These are phyloP conservation scores for Trimorus sp. DNA, from an alignment of 2,888 invertebrate genomes.

Conservation along the genomic window DNA sequence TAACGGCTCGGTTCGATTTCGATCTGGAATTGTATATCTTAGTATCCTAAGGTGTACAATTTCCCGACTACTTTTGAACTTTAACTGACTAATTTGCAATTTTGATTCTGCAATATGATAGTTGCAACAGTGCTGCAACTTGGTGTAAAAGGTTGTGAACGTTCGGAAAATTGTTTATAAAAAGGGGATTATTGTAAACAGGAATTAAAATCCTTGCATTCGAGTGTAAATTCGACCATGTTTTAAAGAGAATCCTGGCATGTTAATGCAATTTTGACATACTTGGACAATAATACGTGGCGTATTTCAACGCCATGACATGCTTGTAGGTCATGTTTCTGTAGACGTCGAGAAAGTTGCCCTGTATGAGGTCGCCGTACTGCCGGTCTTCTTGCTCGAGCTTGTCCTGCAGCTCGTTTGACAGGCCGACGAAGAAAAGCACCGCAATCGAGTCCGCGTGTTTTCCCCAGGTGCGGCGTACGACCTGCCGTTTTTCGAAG, in stretches of 20 bases:
- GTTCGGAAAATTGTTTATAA: too few relatives aligned
- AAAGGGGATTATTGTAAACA: too few relatives aligned
- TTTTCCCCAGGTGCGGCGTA: constrained; percentile 82
- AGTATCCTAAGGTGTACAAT: too few relatives aligned
- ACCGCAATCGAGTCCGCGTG: constrained; percentile 74
- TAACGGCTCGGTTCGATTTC: too few relatives aligned
- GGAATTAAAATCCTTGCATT: too few relatives aligned
- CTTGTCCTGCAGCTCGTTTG: constrained; percentile 74
- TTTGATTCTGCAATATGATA: too few relatives aligned
- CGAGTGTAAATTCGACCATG: too few relatives aligned
- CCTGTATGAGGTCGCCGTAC: constrained; percentile 83
- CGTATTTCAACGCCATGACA: constrained; percentile 83
- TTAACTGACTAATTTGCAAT: too few relatives aligned
- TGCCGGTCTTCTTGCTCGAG: constrained; percentile 78
- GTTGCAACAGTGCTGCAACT: too few relatives aligned
- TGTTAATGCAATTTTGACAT: constrained; percentile 61
- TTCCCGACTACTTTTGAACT: too few relatives aligned
- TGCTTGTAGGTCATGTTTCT: constrained; percentile 84
- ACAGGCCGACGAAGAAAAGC: constrained; percentile 81
- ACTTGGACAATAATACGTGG: constrained; percentile 82
- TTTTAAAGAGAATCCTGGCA: neutral
- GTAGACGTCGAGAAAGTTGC: constrained; percentile 83
- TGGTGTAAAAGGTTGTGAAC: too few relatives aligned
- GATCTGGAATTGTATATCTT: too few relatives aligned
- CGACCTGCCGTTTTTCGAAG: constrained; percentile 79